A percentile compares a stretch with the other conserved stretches of the same genome.
Conservation (phyloP, 2,113 vertebrate genomes). For the Pelobates fuscus region DNA sequence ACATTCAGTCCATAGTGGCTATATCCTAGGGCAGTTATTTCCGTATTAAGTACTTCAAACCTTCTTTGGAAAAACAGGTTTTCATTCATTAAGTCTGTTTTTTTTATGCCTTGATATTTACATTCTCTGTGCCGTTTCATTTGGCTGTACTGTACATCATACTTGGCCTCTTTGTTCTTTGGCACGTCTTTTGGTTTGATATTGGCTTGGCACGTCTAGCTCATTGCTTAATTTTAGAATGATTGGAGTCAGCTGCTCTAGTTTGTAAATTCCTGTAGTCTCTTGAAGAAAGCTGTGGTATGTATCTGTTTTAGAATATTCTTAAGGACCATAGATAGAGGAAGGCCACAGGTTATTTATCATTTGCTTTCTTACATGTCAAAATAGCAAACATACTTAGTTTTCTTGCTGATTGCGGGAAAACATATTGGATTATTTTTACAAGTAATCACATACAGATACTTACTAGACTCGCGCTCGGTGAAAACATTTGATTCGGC, state of each 20-base stretch:
- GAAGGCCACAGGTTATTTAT: no score
- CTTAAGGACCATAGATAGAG: background rate
- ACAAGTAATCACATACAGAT: no score
- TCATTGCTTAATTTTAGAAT: background rate
- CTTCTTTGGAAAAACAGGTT: background rate
- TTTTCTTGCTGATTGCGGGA: no score
- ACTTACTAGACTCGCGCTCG: no score
- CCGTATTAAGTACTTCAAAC: background rate
- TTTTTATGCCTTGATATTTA: background rate
- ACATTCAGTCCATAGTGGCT: background rate
- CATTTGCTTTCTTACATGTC: no score
- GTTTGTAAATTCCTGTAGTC: background rate
- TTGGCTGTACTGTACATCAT: slow-evolving; percentile 6
- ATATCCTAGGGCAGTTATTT: background rate
- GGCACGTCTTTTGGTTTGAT: background rate
- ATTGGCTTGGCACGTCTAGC: background rate
- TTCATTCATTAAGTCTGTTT: slow-evolving; percentile 19
- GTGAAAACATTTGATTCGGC: no score
- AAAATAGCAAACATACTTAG: no score
- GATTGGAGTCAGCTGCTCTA: slow-evolving; percentile 22
- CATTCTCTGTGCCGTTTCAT: background rate
- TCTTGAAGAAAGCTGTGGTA: background rate
- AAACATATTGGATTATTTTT: no score
- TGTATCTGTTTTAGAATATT: slow-evolving; percentile 3
- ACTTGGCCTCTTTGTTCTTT: background rate